Conservation (phyloP, 2,797 vertebrate genomes). For the Eurystomus glaucurus region DNA sequence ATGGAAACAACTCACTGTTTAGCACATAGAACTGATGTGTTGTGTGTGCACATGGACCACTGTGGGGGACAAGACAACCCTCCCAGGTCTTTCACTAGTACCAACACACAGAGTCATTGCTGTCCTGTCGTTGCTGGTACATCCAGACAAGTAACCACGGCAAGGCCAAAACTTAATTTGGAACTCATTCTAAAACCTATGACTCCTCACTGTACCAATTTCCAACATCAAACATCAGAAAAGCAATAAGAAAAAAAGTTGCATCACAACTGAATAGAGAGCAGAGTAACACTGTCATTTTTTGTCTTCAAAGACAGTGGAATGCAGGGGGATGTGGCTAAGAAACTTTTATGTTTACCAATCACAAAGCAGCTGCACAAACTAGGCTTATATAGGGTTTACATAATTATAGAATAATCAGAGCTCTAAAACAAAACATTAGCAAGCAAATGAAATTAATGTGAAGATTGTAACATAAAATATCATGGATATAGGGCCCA, state of each 20-base stretch:
- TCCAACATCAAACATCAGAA: neutral
- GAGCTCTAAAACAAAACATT: neutral
- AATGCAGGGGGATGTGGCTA: neutral
- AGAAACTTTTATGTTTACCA: neutral
- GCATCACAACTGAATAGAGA: neutral
- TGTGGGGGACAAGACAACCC: neutral
- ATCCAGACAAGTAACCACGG: neutral
- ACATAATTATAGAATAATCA: neutral
- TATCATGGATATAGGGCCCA: neutral
- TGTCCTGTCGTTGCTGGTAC: neutral
- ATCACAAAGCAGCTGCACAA: conserved; percentile 27
- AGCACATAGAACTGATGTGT: neutral
- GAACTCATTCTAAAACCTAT: neutral
- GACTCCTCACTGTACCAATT: neutral
- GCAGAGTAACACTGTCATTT: neutral
- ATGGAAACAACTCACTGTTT: neutral
- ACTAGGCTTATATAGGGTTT: neutral
- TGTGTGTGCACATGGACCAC: neutral
- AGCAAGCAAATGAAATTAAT: neutral
- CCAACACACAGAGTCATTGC: neutral
- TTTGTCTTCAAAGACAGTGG: neutral
- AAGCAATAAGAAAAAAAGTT: neutral
- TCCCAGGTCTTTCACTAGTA: neutral
- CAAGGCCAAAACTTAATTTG: neutral
- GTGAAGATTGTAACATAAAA: neutral